These are phyloP conservation scores for Bimastos eiseni DNA, from an alignment of 2,888 invertebrate genomes.

Conservation along the genomic window DNA sequence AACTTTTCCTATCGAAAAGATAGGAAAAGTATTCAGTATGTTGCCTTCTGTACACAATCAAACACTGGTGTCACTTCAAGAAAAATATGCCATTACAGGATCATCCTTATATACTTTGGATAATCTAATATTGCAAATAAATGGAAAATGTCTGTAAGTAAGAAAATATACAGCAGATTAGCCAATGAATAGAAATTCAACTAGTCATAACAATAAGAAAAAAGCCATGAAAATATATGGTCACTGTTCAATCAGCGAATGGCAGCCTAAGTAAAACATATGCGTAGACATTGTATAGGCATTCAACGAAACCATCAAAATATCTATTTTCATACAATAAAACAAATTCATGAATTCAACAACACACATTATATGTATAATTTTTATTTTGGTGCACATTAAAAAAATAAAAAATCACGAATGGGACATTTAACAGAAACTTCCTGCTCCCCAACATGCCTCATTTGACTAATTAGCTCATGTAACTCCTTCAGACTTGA, in stretches of 20 bases:
- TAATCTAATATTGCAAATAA: background rate
- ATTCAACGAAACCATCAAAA: background rate
- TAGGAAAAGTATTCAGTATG: no score
- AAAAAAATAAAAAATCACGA: background rate
- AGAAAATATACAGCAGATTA: background rate
- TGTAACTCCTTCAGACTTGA: no score
- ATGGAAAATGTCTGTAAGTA: slow-evolving; percentile 1
- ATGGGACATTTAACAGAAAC: background rate
- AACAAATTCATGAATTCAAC: background rate
- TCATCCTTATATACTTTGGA: background rate
- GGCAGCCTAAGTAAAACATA: background rate
- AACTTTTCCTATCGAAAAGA: no score
- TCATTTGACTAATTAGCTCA: no score
- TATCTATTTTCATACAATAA: background rate
- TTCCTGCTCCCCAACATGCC: no score
- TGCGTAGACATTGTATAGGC: background rate
- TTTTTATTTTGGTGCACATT: background rate
- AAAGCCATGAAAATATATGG: background rate
- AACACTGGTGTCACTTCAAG: background rate
- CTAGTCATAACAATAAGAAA: background rate
- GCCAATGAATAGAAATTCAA: background rate
- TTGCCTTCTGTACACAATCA: background rate
- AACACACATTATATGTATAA: background rate
- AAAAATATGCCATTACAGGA: background rate
- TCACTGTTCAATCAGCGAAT: background rate